phyloP scores from a whole-genome alignment of 2,797 vertebrate species.

The Acanthornis magna region DNA sequence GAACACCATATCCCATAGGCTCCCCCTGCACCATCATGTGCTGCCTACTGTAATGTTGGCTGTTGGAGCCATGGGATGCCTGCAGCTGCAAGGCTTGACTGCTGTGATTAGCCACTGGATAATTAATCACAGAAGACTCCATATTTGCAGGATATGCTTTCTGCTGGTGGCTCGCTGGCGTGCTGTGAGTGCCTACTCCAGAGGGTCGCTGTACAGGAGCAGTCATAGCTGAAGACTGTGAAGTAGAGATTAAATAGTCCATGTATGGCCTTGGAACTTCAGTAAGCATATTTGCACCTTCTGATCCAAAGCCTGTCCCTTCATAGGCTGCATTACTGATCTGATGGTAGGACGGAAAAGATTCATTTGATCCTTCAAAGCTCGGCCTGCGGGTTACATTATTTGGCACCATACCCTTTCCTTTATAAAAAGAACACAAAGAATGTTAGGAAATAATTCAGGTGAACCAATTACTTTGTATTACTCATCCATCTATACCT shows the following conservation, averaged over 20 bases:
- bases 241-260: constrained; percentile 88
- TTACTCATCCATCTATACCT: neutral
- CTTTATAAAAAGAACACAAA: constrained; percentile 71
- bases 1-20: constrained; percentile 83
- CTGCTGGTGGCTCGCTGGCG: constrained; percentile 77
- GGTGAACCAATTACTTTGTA: neutral
- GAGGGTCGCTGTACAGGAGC: constrained; percentile 83
- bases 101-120: constrained; percentile 78
- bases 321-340: constrained; percentile 86
- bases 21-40: constrained; percentile 85
- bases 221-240: constrained; percentile 81
- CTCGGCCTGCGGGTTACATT: constrained; percentile 85
- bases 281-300: constrained; percentile 73
- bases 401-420: constrained; percentile 76
- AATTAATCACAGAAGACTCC: constrained; percentile 86
- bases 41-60: constrained; percentile 81
- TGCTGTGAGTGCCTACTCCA: constrained; percentile 79
- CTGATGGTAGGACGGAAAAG: constrained; percentile 88
- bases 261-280: constrained; percentile 87
- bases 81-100: constrained; percentile 84
- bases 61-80: constrained; percentile 77
- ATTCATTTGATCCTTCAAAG: constrained; percentile 84
- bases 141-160: constrained; percentile 84
- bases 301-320: constrained; percentile 81
- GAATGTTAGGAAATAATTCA: constrained; percentile 37